Base-by-base conservation (phyloP, 2,113 vertebrate species). In the Rattus rattus region DNA sequence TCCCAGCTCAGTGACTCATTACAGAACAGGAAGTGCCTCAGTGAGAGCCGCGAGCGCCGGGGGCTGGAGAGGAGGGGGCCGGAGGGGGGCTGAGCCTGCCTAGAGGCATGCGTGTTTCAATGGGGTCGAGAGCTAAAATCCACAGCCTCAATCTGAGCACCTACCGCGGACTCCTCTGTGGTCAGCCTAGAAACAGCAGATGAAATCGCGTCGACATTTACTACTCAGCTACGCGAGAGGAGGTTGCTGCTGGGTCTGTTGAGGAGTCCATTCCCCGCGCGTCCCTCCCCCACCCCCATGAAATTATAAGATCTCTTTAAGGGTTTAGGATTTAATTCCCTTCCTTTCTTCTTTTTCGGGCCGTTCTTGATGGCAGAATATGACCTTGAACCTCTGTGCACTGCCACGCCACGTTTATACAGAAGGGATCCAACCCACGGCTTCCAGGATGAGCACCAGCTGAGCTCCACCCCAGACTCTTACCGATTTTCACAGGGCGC, bases 11-110 rank as follows among this genome's bases (percentile, higher is more conserved):
- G n/a, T 95, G 96, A 96, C 65, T 96, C 96, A 70, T 52, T 73
- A 16, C 73, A 52, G 72, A 94, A 92, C 85, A 95, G 95, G 91
- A 97, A 97, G 86, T 79, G 83, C 91, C 77, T 95, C 94, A 86
- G 92, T 67, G 69, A 90, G 84, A 65, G 47, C 79, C 49, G 24
- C 17, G 61, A 84, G 75, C 7, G 7, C 69, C 33, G 10, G 2
- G 61, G 43, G 43, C 2, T 14, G 56, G 83, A 13, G 61, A 47
- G 61, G 83, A 43, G 59, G 81, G 10, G 26, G n/a, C 5, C 36
- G 39, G 59, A 56, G 10, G 26, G n/a, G 9, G 56, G 39, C n/a
- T 47, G 61, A 47, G 61, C 83, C 83, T 0, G 24, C 12, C 0
- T 24, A 65, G 61, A 87, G 43, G 4, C 39, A 4, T 84, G n/a